Base-by-base conservation (phyloP, 2,797 vertebrate genomes). In the Paramormyrops hopkinsi region DNA sequence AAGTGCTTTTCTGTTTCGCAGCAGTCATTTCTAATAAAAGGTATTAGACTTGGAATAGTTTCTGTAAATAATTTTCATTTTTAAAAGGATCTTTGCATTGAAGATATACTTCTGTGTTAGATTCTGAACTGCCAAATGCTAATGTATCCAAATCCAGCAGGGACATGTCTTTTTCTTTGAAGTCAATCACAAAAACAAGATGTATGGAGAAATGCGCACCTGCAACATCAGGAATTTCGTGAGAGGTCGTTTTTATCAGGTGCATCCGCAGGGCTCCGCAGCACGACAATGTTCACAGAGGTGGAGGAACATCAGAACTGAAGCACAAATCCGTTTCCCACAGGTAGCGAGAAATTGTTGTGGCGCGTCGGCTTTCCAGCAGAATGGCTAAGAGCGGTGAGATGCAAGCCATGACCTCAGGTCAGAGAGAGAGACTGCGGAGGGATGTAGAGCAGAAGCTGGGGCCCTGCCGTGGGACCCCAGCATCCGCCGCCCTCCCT, bases 1-100 rank as follows among this genome's bases (percentile, higher is more conserved):
- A 95, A 98, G 97, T 98, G 97, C 97, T 98, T 98, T 98, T 97
- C 95, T 97, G 96, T 97, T 98, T 98, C 97, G 97, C 96, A 96
- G 97, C 96, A 96, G 96, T 97, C 93, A 96, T 97, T 97, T 96
- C 96, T 97, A 96, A 97, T 96, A 95, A 96, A 96, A 96, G 95
- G 96, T 97, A 97, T 97, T 97, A 97, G 96, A 97, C 97, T 96
- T 96, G 96, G 96, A 97, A 95, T 96, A 95, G 95, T 96, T 94
- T 95, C 96, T 95, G 97, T 97, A 95, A 93, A 92, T 95, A 96
- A 94, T 96, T 96, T 96, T 94, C 96, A 95, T 95, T 96, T 96
- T 95, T 95, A 94, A 96, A 96, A 92, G 91, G 93, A 91, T 93
- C 92, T 93, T 94, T 94, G 94, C 94, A 94, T 95, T 91, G 91